Conservation (phyloP, 2,113 vertebrate genomes). For the Paedocypris sp. region DNA sequence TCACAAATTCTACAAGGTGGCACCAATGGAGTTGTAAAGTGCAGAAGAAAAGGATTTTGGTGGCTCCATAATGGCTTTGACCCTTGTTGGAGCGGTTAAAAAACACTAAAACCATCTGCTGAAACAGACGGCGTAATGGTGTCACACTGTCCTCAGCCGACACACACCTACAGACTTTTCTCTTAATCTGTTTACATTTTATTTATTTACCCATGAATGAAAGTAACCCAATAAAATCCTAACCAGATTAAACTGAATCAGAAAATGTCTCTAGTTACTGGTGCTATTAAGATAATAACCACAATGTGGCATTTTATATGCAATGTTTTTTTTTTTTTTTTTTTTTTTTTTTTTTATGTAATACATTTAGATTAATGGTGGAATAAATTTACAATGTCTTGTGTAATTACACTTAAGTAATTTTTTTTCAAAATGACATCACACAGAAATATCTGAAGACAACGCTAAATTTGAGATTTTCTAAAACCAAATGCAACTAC, state of each 20-base stretch:
- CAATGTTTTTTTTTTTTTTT: too few relatives aligned
- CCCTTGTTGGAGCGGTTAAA: conserved; percentile 1
- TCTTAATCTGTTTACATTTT: not conserved
- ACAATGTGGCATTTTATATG: not conserved
- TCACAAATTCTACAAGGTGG: conserved; percentile 36
- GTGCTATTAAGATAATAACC: conserved; percentile 10
- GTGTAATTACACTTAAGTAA: too few relatives aligned
- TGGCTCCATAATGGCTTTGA: conserved; percentile 4
- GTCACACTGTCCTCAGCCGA: not conserved
- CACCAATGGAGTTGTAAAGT: conserved; percentile 23
- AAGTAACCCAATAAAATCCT: conserved; percentile 1
- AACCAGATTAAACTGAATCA: not conserved
- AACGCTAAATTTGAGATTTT: too few relatives aligned
- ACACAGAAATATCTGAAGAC: too few relatives aligned
- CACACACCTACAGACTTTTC: not conserved
- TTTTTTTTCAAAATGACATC: too few relatives aligned
- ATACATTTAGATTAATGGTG: too few relatives aligned
- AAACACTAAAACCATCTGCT: conserved; percentile 7
- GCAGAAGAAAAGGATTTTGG: conserved; percentile 29
- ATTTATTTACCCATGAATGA: conserved; percentile 4
- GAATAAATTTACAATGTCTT: too few relatives aligned
- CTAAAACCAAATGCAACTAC: too few relatives aligned
- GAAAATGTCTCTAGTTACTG: conserved; percentile 1
- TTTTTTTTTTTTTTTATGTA: too few relatives aligned
- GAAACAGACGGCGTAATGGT: conserved; percentile 13